Evolutionary conservation across 2,797 vertebrate species (phyloP).

Genomic region (Bradypodion pumilum): DNA sequence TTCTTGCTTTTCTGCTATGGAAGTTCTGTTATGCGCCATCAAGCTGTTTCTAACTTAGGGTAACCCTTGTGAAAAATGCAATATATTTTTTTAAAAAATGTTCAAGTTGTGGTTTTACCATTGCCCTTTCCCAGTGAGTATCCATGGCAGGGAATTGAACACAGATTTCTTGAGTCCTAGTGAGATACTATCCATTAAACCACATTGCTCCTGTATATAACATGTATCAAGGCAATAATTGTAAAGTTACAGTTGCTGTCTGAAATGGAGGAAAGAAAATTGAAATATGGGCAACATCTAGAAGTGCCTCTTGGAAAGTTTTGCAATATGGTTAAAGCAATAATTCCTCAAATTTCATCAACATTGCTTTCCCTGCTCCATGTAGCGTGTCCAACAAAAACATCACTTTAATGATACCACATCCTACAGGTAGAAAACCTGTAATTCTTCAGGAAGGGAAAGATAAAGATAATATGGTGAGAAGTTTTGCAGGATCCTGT

Average conservation of each 20-base stretch:
- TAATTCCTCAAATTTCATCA: background rate
- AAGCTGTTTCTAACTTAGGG: no score
- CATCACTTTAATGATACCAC: background rate
- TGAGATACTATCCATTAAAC: no score
- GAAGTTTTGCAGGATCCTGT: background rate
- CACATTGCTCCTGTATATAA: no score
- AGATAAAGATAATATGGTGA: background rate
- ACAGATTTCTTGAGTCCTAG: no score
- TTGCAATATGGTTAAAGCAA: no score
- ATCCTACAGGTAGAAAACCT: background rate
- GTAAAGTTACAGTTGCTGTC: background rate
- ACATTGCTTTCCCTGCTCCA: background rate
- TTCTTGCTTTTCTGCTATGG: background rate
- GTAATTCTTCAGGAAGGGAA: background rate
- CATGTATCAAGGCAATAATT: background rate
- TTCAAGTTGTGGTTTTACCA: no score
- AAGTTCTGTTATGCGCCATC: background rate
- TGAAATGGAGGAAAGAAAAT: background rate
- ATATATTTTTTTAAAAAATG: no score
- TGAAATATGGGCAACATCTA: background rate
- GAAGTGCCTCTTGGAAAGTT: background rate
- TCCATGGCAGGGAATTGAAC: no score
- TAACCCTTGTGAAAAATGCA: no score
- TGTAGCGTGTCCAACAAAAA: background rate
- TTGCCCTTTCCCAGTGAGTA: no score